Conservation (phyloP, 2,797 vertebrate genomes). For the Chelonia mydas region DNA sequence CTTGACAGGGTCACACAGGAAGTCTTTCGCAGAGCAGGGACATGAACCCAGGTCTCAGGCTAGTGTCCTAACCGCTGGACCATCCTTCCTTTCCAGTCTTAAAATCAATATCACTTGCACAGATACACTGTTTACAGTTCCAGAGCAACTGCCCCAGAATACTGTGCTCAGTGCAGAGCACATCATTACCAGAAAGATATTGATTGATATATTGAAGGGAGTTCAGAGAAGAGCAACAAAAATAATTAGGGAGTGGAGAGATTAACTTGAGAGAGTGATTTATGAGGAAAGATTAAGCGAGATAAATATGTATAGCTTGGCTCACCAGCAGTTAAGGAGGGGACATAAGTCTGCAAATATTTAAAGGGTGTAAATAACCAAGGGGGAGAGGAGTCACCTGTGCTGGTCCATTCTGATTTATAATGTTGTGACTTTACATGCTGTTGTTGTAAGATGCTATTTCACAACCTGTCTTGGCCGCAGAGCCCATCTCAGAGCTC, state of each 20-base stretch:
- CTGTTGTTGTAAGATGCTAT: not conserved
- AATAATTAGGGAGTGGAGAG: conserved; percentile 80
- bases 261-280: conserved; percentile 80
- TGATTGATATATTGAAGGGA: conserved; percentile 77
- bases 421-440: not conserved
- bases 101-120: conserved; percentile 58
- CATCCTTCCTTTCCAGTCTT: conserved; percentile 53
- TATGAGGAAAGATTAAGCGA: conserved; percentile 80
- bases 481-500: not conserved
- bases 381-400: conserved; percentile 64
- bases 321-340: conserved; percentile 77
- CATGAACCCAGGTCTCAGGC: not conserved
- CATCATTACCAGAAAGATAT: conserved; percentile 72
- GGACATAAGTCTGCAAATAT: conserved; percentile 79
- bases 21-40: not conserved
- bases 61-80: conserved; percentile 22
- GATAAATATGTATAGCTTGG: conserved; percentile 80
- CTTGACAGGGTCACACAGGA: not conserved
- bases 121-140: conserved; percentile 3
- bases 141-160: conserved; percentile 45
- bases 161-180: conserved; percentile 41
- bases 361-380: conserved; percentile 74
- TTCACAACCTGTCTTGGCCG: not conserved
- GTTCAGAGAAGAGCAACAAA: conserved; percentile 79
- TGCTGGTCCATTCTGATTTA: not conserved